Evolutionary conservation across 92 coral and sea anemone species (phyloP).

Genomic region (Epizoanthus stellaris): DNA sequence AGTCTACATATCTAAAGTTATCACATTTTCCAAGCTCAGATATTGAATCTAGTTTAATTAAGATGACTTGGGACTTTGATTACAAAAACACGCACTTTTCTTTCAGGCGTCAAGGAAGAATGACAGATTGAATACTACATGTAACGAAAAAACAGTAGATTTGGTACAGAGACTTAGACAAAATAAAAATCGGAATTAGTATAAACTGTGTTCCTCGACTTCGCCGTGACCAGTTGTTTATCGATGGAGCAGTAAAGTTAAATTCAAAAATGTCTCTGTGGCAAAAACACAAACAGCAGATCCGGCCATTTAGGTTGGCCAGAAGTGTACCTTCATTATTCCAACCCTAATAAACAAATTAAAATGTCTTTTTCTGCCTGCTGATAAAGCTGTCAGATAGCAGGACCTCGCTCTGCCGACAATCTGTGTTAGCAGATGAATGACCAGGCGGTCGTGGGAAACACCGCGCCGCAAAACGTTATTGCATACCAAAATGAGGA

Average conservation of each 20-base stretch:
- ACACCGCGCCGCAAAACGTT: slow-evolving; percentile 16
- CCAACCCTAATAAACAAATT: slow-evolving; percentile 48
- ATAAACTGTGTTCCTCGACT: not conserved
- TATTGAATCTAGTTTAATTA: slow-evolving; percentile 31
- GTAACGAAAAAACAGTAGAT: not conserved
- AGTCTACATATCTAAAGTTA: slow-evolving; percentile 10
- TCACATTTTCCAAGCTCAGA: slow-evolving; percentile 37
- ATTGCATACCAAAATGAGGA: slow-evolving; percentile 17
- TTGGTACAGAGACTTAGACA: not conserved
- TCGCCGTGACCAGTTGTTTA: not conserved
- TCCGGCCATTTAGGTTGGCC: slow-evolving; percentile 30
- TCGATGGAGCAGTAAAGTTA: slow-evolving; percentile 8
- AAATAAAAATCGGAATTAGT: not conserved
- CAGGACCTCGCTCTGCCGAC: slow-evolving; percentile 11
- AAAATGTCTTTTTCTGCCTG: slow-evolving; percentile 50
- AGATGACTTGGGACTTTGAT: slow-evolving; percentile 18
- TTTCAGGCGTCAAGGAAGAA: not conserved
- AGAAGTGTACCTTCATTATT: slow-evolving; percentile 38
- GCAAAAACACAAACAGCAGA: slow-evolving; percentile 29
- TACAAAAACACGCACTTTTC: slow-evolving; percentile 6
- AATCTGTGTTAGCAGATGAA: slow-evolving; percentile 23
- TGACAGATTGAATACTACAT: not conserved
- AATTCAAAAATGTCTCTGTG: slow-evolving; percentile 19
- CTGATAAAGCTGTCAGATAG: slow-evolving; percentile 43
- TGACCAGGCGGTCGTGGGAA: not conserved